Evolutionary conservation across 23 tunicate species (phyloP), one percentile per base, ranked within the genome.

Genomic region (Halocynthia roretzi): DNA sequence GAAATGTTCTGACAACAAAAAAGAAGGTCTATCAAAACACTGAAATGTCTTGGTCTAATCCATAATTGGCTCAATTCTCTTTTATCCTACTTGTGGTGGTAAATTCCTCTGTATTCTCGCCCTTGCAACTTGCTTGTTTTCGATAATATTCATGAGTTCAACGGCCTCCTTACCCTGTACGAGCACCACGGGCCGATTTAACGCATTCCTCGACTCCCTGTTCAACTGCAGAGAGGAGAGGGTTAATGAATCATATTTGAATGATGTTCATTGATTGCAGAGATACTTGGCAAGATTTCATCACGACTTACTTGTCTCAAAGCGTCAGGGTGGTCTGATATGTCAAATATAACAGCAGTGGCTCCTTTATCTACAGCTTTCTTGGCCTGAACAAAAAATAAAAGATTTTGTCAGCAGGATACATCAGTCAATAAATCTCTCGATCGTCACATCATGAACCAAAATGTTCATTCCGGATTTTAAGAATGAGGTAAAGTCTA

Each of bases 311-410:
- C 86, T 74, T 82, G 80, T 50, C 60, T 51, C 56, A 80, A 54
- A n/a, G 89, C 89, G 72, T 62, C 79, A 23, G 89, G 89, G 53
- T 78, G 89, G 22, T 84, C 81, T 50, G 89, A 65, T 10, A 84
- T 62, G 53, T 84, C 89, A 78, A 84, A 84, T 71, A 84, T 84
- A 6, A 84, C 82, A 14, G 89, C 89, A 18, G 89, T 84, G 40
- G 89, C 89, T 22, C 89, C 89, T 63, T 84, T 84, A n/a, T 77
- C 83, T 60, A 84, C 73, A 8, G 89, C 89, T 40, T 62, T 63
- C 72, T 78, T 61, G 14, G 89, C 89, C 89, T 84, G 21, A 21
- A 53, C 8, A 56, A 10, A 63, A 75, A 75, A 15, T 31, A 77
- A 31, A 31, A 31, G 1, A 31, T 31, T 31, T 31, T 31, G 44